Conservation (phyloP, 2,888 invertebrate species). For the Hyalella azteca region DNA sequence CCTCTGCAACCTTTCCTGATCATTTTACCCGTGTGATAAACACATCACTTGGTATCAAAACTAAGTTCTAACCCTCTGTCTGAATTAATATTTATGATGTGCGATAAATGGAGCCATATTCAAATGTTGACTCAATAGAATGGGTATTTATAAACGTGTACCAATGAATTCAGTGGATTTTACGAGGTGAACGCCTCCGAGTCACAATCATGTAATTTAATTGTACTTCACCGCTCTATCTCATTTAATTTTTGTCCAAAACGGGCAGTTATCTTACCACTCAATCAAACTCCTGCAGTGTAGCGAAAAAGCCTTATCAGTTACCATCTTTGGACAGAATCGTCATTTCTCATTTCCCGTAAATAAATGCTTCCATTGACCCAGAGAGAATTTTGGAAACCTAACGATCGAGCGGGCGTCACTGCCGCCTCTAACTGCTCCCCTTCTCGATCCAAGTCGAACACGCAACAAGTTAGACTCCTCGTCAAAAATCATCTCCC, state of each 20-base stretch:
- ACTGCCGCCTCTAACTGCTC: background rate
- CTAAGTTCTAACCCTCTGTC: too few relatives aligned
- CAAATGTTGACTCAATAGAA: too few relatives aligned
- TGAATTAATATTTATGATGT: too few relatives aligned
- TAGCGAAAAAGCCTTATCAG: background rate
- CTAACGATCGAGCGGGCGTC: background rate
- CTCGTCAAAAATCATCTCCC: constrained; percentile 24
- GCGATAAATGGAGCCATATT: too few relatives aligned
- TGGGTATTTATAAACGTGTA: too few relatives aligned
- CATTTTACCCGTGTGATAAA: constrained; percentile 17
- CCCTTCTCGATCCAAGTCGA: background rate
- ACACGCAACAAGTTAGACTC: constrained; percentile 8
- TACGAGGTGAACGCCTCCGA: too few relatives aligned
- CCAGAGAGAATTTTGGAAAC: background rate
- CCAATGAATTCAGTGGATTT: too few relatives aligned
- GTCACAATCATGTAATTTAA: too few relatives aligned
- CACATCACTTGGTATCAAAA: too few relatives aligned
- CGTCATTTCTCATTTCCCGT: constrained; percentile 33
- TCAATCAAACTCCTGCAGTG: background rate
- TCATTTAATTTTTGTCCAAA: too few relatives aligned
- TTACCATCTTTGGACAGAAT: constrained; percentile 33
- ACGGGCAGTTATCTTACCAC: too few relatives aligned
- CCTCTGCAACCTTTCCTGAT: background rate
- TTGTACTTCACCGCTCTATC: too few relatives aligned
- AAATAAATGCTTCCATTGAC: constrained; percentile 27